phyloP scores from a whole-genome alignment of 1,140 invertebrate genomes.

The Copidosoma floridanum region DNA sequence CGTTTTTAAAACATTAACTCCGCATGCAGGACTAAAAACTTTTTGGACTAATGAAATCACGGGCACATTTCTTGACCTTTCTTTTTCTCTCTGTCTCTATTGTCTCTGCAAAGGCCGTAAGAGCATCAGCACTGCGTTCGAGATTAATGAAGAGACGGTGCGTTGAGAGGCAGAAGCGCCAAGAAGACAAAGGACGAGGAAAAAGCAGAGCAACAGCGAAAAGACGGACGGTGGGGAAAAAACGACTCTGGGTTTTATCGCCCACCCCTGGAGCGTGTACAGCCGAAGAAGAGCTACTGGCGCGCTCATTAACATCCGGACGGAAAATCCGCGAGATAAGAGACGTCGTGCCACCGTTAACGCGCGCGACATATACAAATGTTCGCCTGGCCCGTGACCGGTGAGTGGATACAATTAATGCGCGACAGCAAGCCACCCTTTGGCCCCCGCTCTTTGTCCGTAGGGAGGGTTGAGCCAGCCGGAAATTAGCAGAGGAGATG shows the following conservation, averaged over 20 bases:
- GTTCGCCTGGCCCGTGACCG: not conserved
- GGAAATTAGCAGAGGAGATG: slow-evolving; percentile 28
- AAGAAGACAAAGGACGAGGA: not conserved
- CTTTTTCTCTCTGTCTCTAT: not conserved
- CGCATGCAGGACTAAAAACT: slow-evolving; percentile 12
- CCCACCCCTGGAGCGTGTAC: not conserved
- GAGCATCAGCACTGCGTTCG: slow-evolving; percentile 9
- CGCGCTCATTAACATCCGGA: not conserved
- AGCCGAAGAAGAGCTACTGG: not conserved
- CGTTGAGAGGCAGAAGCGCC: not conserved
- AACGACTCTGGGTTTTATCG: slow-evolving; percentile 4
- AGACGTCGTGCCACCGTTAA: no score
- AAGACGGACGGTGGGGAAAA: no score
- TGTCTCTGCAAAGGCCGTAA: not conserved
- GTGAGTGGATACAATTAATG: slow-evolving; percentile 12
- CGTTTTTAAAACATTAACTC: slow-evolving; percentile 24
- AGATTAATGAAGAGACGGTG: slow-evolving; percentile 23
- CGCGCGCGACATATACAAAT: not conserved
- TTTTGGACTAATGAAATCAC: slow-evolving; percentile 25
- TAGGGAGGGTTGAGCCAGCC: no score
- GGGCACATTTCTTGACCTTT: not conserved
- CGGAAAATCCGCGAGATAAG: slow-evolving; percentile 10
- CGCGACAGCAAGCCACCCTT: not conserved
- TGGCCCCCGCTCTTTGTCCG: not conserved
- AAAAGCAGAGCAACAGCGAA: no score